Conservation (phyloP, 2,113 vertebrate species). For the Monopterus albus region DNA sequence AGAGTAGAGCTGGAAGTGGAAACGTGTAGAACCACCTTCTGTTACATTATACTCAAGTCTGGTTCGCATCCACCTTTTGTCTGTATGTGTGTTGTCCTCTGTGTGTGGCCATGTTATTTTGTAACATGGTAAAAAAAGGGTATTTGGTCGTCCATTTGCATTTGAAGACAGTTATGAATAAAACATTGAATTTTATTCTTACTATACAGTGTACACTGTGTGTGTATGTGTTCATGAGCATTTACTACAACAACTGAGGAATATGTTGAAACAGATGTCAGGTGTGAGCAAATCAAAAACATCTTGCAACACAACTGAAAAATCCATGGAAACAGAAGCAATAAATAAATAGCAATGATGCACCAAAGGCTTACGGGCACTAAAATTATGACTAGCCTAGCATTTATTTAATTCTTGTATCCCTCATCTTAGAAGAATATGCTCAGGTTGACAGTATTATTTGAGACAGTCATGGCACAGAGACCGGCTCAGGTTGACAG, state of each 20-base stretch:
- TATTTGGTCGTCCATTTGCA: constrained; percentile 36
- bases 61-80: background rate
- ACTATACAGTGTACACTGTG: too few relatives aligned
- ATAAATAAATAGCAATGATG: too few relatives aligned
- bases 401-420: too few relatives aligned
- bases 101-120: constrained; percentile 38
- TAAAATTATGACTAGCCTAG: too few relatives aligned
- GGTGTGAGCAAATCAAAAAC: constrained; percentile 10
- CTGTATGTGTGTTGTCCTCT: background rate
- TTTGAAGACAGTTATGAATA: constrained; percentile 47
- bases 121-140: constrained; percentile 9
- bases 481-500: constrained; percentile 6
- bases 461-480: constrained; percentile 5
- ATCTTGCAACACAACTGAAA: background rate
- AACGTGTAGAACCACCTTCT: too few relatives aligned
- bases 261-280: constrained; percentile 30
- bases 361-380: too few relatives aligned
- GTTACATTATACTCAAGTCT: background rate
- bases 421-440: background rate
- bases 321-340: too few relatives aligned
- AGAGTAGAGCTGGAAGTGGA: too few relatives aligned
- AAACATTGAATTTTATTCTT: constrained; percentile 19
- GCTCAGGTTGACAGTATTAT: background rate
- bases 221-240: too few relatives aligned
- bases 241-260: too few relatives aligned